These are phyloP conservation scores for Heliconius sara DNA, from an alignment of 2,888 invertebrate species.

Conservation along the genomic window DNA sequence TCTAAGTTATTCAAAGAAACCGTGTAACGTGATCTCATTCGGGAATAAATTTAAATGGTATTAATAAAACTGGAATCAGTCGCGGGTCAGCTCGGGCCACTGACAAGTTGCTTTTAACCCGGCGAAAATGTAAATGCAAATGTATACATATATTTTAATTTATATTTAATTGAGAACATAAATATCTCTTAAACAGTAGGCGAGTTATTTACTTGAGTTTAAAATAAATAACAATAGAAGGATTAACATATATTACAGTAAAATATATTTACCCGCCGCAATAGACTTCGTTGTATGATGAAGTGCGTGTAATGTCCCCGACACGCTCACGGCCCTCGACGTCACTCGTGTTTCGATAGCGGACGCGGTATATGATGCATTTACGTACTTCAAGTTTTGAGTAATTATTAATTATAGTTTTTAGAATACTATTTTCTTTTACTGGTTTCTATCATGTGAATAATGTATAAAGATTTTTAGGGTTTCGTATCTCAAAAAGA, in stretches of 20 bases:
- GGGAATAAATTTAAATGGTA: constrained; percentile 36
- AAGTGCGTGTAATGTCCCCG: background rate
- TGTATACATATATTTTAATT: background rate
- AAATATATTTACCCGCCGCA: background rate
- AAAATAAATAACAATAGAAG: too few relatives aligned
- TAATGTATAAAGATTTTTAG: too few relatives aligned
- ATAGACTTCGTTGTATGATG: background rate
- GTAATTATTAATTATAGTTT: too few relatives aligned
- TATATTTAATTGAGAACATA: background rate
- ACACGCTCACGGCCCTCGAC: background rate
- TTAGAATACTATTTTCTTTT: too few relatives aligned
- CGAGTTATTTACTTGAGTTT: background rate
- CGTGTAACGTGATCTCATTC: constrained; percentile 21
- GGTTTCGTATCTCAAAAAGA: too few relatives aligned
- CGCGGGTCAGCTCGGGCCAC: constrained; percentile 17
- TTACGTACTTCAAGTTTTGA: too few relatives aligned
- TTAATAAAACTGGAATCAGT: constrained; percentile 32
- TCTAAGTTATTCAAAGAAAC: constrained; percentile 37
- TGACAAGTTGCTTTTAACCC: constrained; percentile 1
- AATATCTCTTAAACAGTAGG: background rate
- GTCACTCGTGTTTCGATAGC: background rate
- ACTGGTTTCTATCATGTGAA: too few relatives aligned
- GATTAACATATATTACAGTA: background rate
- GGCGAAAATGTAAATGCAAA: constrained; percentile 3
- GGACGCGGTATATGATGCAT: background rate